A percentile compares a stretch with the other conserved stretches of the same genome.
phyloP scores from a whole-genome alignment of 2,888 invertebrate genomes.

The Drosophila kambysellisi region DNA sequence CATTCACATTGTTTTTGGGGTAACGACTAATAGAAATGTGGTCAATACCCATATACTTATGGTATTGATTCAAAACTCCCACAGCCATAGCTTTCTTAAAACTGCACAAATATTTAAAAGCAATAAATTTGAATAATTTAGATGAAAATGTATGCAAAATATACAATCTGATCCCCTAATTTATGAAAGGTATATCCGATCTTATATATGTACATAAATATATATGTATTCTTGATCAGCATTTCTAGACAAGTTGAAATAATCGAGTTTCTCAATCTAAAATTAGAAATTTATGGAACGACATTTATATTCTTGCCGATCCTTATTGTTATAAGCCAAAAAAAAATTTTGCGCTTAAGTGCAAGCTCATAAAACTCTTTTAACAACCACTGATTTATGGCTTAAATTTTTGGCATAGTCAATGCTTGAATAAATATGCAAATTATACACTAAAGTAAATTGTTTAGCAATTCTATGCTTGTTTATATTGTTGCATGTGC shows the following conservation, averaged over 20 bases:
- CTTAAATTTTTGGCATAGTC: background rate
- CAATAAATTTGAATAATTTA: background rate
- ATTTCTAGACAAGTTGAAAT: no score
- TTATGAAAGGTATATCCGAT: background rate
- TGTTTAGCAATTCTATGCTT: background rate
- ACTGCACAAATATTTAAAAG: background rate
- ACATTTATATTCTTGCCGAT: no score
- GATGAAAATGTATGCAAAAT: background rate
- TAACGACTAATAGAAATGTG: background rate
- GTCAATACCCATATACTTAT: background rate
- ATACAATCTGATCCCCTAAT: background rate
- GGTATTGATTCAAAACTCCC: background rate
- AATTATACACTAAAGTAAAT: background rate
- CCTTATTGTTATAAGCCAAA: background rate
- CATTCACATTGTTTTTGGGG: background rate
- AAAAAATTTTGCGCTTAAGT: background rate
- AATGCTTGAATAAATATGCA: background rate
- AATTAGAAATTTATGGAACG: no score
- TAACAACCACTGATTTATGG: background rate
- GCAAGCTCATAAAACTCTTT: background rate
- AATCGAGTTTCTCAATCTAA: no score
- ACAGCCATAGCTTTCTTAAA: background rate
- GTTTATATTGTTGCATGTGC: slow-evolving; percentile 5
- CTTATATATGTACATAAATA: no score
- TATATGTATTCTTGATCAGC: no score